Base-by-base conservation (phyloP, 2,113 vertebrate species). In the Lycaon pictus region DNA sequence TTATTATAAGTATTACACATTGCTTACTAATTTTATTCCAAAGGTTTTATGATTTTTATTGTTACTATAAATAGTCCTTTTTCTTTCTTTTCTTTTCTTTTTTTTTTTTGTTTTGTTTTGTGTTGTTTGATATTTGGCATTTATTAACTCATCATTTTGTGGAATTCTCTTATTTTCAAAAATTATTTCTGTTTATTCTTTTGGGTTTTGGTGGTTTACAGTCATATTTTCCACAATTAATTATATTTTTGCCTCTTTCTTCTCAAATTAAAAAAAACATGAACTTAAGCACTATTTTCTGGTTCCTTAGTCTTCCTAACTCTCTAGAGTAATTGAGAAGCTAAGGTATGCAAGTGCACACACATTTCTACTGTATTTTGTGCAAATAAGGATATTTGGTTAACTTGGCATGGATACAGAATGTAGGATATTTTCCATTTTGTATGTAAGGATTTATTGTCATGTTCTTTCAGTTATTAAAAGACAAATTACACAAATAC, bases 191-290 rank as follows among this genome's bases (percentile, higher is more conserved):
- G 29, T 67, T 77, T 83, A 93, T 92, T 94, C 53, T 77, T 15
- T 72, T 65, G 11, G 2, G 8, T 51, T 83, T 81, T 90, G 90
- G 77, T 95, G 8, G 25, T 76, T 53, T 71, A 87, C 2, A 92
- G 17, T 51, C n/a, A 80, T 19, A 69, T n/a, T 82, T 43, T 69
- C 7, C 25, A 80, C 23, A 87, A 55, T 84, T 93, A 94, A 95
- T 6, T 87, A 27, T 13, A 71, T 62, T 48, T 94, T 94, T 69
- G 7, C 62, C 23, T 71, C 65, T 63, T 91, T 67, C n/a, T 91
- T 97, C 88, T 85, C 23, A 90, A 92, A 96, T 88, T 60, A 76
- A 96, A 23, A 72, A 37, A n/a, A 76, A 71, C 3, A 35, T 23
- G 22, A 74, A 37, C 1, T 32, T 53, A 25, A 69, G 11, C 4